Evolutionary conservation across 1,140 invertebrate species (phyloP), one percentile per base, ranked within the genome.

Genomic region (Helicoverpa zea): DNA sequence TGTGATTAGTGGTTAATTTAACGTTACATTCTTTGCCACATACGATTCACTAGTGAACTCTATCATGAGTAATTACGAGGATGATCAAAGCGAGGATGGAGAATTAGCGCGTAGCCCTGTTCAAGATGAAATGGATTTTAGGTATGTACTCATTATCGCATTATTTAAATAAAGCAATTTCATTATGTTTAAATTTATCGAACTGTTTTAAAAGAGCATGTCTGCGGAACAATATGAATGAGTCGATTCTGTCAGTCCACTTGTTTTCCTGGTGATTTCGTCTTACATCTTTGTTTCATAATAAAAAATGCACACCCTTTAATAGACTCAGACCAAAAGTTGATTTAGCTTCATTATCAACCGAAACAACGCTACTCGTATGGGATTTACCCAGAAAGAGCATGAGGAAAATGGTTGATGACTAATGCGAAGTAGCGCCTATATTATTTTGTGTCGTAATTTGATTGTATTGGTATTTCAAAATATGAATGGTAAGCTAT

Each of bases 11-110:
- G 43, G 11, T 73, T 72, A 12, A 13, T 43, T 2, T 64, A 43
- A 14, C 3, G 14, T 79, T 43, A 18, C 10, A 61, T 70, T 63
- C 12, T 35, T 61, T 30, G 47, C 13, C 13, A 61, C 51, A 7
- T 54, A 78, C 52, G 14, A 68, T 70, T 52, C 54, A 52, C 47
- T 61, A 66, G 61, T 80, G 51, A 35, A 83, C 81, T 84, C 51
- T 83, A 92, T 81, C 81, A 95, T 95, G 95, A 95, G 94, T 89
- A 95, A 95, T 93, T 95, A 95, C 90, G 94, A 95, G 74, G 97
- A 97, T 88, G 97, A 97, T 89, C 96, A 97, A 94, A 97, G 97
- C 90, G 97, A 97, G 90, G 97, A 97, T 92, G 97, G 97, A 83
- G 97, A 97, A 95, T 95, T 97, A 88, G 96, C 96, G 77, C 96